phyloP scores from a whole-genome alignment of 2,113 vertebrate species.

The Nothobranchius kuhntae region DNA sequence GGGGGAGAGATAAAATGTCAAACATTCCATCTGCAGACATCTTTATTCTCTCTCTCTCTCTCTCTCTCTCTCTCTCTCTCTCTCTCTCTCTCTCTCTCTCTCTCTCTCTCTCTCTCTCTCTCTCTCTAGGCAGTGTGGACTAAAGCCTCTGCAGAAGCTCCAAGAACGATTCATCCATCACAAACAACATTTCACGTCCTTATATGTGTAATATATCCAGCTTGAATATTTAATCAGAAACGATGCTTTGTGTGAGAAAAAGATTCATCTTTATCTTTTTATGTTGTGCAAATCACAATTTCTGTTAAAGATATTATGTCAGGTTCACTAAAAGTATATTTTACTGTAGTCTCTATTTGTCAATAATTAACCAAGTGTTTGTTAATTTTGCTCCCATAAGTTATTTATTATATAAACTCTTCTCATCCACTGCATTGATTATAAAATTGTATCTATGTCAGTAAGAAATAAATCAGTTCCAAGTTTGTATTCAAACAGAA shows the following conservation, averaged over 20 bases:
- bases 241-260: slow-evolving; percentile 39
- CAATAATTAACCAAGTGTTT: slow-evolving; percentile 53
- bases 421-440: slow-evolving; percentile 49
- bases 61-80: slow-evolving; percentile 15
- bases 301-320: slow-evolving; percentile 51
- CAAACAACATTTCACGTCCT: slow-evolving; percentile 30
- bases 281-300: slow-evolving; percentile 66
- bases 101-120: slow-evolving; percentile 16
- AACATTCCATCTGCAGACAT: not conserved
- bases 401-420: slow-evolving; percentile 69
- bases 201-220: slow-evolving; percentile 50
- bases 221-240: slow-evolving; percentile 54
- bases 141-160: slow-evolving; percentile 24
- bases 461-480: not conserved
- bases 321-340: slow-evolving; percentile 26
- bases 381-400: slow-evolving; percentile 46
- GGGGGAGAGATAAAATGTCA: not conserved
- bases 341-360: slow-evolving; percentile 27
- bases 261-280: slow-evolving; percentile 45
- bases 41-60: slow-evolving; percentile 13
- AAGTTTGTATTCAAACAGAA: slow-evolving; percentile 10
- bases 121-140: not conserved
- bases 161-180: slow-evolving; percentile 37
- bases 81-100: slow-evolving; percentile 17
- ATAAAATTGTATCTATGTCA: slow-evolving; percentile 38